A percentile compares a stretch with the other conserved stretches of the same genome.
phyloP scores from a whole-genome alignment of 2,888 invertebrate species.

The Bombyx huttoni region DNA sequence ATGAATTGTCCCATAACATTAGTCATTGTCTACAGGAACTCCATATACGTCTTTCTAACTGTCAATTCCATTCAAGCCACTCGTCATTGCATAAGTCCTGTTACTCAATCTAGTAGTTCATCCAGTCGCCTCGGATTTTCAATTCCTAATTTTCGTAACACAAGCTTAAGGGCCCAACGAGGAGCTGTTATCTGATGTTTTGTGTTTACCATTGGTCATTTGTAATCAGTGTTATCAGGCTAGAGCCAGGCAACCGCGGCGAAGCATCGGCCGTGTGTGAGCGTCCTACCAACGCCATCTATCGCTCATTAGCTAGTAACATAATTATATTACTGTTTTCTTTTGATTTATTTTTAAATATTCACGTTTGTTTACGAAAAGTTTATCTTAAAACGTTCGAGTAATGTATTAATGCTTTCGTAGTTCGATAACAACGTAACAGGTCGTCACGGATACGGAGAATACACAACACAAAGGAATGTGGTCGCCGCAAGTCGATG shows the following conservation, averaged over 20 bases:
- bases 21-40: slow-evolving; percentile 10
- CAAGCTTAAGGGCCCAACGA: background rate
- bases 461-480: background rate
- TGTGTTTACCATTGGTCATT: background rate
- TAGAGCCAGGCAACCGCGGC: background rate
- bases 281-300: background rate
- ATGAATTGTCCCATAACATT: background rate
- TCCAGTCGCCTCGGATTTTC: background rate
- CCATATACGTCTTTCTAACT: slow-evolving; percentile 10
- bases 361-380: background rate
- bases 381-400: background rate
- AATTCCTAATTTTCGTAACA: background rate
- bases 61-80: background rate
- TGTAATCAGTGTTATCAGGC: background rate
- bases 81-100: background rate
- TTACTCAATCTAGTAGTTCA: background rate
- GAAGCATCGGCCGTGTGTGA: background rate
- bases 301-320: background rate
- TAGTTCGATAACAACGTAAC: background rate
- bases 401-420: background rate
- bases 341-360: background rate
- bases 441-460: background rate
- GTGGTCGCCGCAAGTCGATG: background rate
- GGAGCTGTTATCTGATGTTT: background rate
- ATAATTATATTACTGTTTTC: background rate